Base-by-base conservation (phyloP, 2,113 vertebrate genomes). In the Zapus hudsonius region DNA sequence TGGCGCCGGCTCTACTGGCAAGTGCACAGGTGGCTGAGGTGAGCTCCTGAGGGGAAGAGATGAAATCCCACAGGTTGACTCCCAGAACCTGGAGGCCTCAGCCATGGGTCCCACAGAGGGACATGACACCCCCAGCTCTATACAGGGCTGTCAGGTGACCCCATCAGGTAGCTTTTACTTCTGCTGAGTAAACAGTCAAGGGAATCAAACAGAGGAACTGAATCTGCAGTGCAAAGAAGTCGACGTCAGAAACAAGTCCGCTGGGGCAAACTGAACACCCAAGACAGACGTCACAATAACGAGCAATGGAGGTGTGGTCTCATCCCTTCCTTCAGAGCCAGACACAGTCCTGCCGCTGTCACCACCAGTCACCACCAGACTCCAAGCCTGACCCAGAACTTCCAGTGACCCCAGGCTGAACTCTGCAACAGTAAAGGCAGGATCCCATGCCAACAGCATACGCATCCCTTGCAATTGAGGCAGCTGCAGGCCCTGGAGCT, bases 181-280 rank as follows among this genome's bases (percentile, higher is more conserved):
- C 1, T 79, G 52, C 73, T 6, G 55, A 3, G 7, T 0, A 9
- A 79, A 9, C n/a, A 47, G n/a, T 25, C 61, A 13, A 40, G 31
- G 70, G 47, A 82, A 79, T 17, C 29, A 66, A 78, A 76, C 0
- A 11, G 7, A 75, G 38, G 31, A 22, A 40, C 66, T 13, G 0
- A 4, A 4, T 61, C 52, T 7, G 6, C 17, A 7, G 7, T 9
- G 40, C n/a, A 55, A n/a, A 79, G 64, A 75, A 33, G 52, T 7
- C n/a, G 15, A 16, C 23, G 67, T 0, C 3, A 0, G 19, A 33
- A 5, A 36, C 52, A 5, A 20, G 6, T 1, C 2, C 0, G 13
- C 33, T 1, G 9, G 66, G 79, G 82, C 10, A 59, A 3, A 29
- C 8, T 1, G 7, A n/a, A 19, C 0, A 0, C 1, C 19, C 33